These are phyloP conservation scores for Rhabdophis nuchalis DNA, from an alignment of 2,797 vertebrate species.

Conservation along the genomic window DNA sequence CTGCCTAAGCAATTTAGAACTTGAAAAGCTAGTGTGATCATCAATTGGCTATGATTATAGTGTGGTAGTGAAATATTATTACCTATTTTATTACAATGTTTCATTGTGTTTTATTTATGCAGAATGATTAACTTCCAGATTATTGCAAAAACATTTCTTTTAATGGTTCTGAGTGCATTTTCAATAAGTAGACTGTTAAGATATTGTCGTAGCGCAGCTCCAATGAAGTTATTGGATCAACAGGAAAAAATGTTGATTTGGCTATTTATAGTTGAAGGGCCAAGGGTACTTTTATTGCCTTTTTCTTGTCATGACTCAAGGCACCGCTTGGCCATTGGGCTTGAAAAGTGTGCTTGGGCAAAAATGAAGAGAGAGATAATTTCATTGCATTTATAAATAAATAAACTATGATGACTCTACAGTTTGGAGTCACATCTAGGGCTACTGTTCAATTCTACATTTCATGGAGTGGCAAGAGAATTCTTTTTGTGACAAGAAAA, in stretches of 20 bases:
- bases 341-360: rapidly evolving
- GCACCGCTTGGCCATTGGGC: background rate
- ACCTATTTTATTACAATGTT: background rate
- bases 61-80: background rate
- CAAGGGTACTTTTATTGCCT: conserved; percentile 33
- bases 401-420: conserved; percentile 4
- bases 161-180: conserved; percentile 8
- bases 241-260: background rate
- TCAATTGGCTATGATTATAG: background rate
- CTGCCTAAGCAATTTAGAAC: background rate
- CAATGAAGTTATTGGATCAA: conserved; percentile 3
- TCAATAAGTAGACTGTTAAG: background rate
- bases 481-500: background rate
- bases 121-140: background rate
- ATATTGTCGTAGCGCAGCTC: background rate
- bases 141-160: conserved; percentile 3
- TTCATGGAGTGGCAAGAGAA: background rate
- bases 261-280: background rate
- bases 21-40: background rate
- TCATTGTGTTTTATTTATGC: conserved; percentile 28
- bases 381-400: conserved; percentile 39
- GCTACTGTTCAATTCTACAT: background rate
- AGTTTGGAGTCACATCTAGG: background rate
- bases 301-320: background rate
- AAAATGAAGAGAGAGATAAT: background rate